Percentiles rank a stretch among this genome's conserved stretches.
phyloP scores from a whole-genome alignment of 2,113 vertebrate species.

The Thryonomys swinderianus region DNA sequence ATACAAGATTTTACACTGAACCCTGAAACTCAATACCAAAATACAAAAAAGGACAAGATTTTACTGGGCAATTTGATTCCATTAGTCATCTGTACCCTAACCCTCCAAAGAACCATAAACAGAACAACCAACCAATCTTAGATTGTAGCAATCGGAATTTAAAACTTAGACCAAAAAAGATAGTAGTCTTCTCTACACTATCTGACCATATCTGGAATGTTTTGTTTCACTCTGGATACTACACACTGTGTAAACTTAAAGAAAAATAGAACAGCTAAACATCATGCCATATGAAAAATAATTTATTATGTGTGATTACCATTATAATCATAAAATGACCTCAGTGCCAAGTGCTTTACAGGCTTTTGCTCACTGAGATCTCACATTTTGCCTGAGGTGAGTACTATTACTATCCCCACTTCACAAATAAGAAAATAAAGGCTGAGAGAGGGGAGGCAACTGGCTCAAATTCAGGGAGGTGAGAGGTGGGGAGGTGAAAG shows the following conservation, averaged over 20 bases:
- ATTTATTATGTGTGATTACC: conserved; percentile 49
- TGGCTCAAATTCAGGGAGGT: conserved; percentile 14
- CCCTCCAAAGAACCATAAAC: background rate
- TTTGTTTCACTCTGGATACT: conserved; percentile 25
- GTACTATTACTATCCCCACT: background rate
- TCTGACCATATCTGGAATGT: background rate
- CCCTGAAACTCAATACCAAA: conserved; percentile 12
- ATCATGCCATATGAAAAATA: conserved; percentile 18
- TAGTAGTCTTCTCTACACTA: background rate
- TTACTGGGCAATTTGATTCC: background rate
- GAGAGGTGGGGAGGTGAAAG: background rate
- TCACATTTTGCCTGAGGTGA: conserved; percentile 36
- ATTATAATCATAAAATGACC: conserved; percentile 50
- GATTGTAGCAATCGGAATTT: background rate
- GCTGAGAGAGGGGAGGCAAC: background rate
- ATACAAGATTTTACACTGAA: background rate
- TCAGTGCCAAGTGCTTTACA: background rate
- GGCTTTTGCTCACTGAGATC: conserved; percentile 26
- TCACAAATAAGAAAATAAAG: conserved; percentile 48
- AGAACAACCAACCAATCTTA: background rate
- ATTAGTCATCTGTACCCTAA: background rate
- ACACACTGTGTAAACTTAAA: background rate
- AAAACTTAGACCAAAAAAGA: background rate
- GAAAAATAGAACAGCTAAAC: conserved; percentile 4
- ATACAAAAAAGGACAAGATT: background rate